Base-by-base conservation (phyloP, 2,797 vertebrate genomes). In the Sciurus vulgaris region DNA sequence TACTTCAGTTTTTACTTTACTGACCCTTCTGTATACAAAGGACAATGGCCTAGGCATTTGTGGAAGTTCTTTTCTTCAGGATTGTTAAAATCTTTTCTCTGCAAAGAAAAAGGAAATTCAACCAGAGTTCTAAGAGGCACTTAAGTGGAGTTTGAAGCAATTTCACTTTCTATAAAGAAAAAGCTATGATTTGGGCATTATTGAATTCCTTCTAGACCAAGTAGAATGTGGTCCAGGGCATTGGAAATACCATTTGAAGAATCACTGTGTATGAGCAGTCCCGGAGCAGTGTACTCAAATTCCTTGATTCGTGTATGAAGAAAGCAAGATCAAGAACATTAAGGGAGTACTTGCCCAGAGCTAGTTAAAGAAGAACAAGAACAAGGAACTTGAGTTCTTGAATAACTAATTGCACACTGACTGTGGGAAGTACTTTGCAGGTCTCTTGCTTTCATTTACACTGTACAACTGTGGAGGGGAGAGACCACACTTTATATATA, bases 1-100 rank as follows among this genome's bases (percentile, higher is more conserved):
- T 86, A 67, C 33, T 79, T 95, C 26, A 33, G 56, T 94, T 41
- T 92, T n/a, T 70, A 15, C 51, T 49, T n/a, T n/a, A 7, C 44
- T 59, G 38, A 70, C 38, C 82, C 9, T 63, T 95, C 59, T 56
- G 1, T 63, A 86, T 86, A 72, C 47, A 87, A 59, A 35, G 33
- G 61, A 93, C 49, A 76, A 59, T 1, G 8, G 3, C 9, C 47
- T 77, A 3, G 2, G 56, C 56, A 9, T 87, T 87, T 65, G 12
- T 59, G n/a, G 82, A 94, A 41, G 78, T 38, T 35, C 35, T 90
- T 95, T 88, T 67, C 91, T 92, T n/a, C n/a, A n/a, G n/a, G n/a
- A n/a, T n/a, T n/a, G n/a, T n/a, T n/a, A n/a, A n/a, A n/a, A n/a
- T n/a, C n/a, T n/a, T n/a, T n/a, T n/a, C 38, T 51, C 70, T 88